These are phyloP conservation scores for Lasioglossum malachurum DNA, from an alignment of 2,888 invertebrate genomes.

Conservation along the genomic window DNA sequence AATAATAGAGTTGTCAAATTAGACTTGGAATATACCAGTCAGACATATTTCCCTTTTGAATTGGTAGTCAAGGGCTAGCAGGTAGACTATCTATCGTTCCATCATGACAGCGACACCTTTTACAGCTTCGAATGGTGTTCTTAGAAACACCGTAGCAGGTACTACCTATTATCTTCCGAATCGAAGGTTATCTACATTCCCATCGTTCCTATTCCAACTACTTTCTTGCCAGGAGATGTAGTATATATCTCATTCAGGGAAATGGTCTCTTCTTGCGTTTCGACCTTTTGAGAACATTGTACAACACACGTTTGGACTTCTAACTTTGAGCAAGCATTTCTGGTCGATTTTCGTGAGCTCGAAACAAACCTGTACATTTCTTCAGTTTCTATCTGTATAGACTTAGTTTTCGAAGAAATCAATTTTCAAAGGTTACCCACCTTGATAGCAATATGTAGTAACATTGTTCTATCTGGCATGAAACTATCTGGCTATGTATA, in stretches of 20 bases:
- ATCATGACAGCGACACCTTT: slow-evolving; percentile 11
- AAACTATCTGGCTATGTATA: neutral
- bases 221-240: slow-evolving; percentile 21
- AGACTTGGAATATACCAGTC: neutral
- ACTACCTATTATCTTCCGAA: slow-evolving; percentile 30
- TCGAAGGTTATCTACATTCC: neutral
- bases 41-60: slow-evolving; percentile 6
- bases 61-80: neutral
- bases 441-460: neutral
- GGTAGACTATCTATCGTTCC: slow-evolving; percentile 23
- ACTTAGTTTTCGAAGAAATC: neutral
- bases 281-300: neutral
- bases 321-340: neutral
- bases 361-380: neutral
- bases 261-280: neutral
- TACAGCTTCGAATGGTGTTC: slow-evolving; percentile 8
- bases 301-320: neutral
- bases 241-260: neutral
- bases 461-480: no score
- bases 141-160: slow-evolving; percentile 27
- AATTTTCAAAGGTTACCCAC: neutral
- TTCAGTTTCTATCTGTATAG: neutral
- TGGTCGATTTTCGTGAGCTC: neutral
- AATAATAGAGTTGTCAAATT: slow-evolving; percentile 19
- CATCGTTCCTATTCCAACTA: neutral